These are phyloP conservation scores for Stenotaenia linearis DNA, from an alignment of 2,888 invertebrate species.

Conservation along the genomic window DNA sequence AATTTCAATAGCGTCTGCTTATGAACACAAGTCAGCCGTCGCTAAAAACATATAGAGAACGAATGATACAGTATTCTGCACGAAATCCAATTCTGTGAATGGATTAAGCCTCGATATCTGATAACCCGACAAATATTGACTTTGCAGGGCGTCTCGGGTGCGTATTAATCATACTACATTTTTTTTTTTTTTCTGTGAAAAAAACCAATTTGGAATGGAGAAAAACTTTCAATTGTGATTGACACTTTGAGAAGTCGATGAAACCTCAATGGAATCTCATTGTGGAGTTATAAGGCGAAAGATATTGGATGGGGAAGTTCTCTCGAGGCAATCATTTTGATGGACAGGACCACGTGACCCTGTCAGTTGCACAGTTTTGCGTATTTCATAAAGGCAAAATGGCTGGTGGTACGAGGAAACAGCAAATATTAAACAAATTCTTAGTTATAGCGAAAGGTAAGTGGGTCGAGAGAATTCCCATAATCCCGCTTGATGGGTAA, in stretches of 20 bases:
- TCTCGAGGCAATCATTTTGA: not conserved
- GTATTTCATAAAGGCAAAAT: not conserved
- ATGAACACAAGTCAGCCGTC: slow-evolving; percentile 10
- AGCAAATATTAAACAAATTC: not conserved
- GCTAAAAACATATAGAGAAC: not conserved
- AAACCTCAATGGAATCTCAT: slow-evolving; percentile 11
- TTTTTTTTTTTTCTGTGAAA: too few species aligned
- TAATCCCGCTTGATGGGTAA: slow-evolving; percentile 11
- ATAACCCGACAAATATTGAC: not conserved
- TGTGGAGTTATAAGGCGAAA: slow-evolving; percentile 15
- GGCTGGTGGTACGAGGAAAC: not conserved
- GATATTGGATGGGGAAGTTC: not conserved
- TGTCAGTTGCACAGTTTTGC: not conserved
- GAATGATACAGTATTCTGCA: slow-evolving; percentile 1
- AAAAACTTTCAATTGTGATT: slow-evolving; percentile 7
- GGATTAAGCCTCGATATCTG: not conserved
- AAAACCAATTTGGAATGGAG: not conserved
- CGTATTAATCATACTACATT: too few species aligned
- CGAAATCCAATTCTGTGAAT: not conserved
- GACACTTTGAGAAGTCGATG: not conserved
- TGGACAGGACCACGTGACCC: not conserved
- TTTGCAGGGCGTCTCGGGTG: not conserved
- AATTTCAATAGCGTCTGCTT: not conserved
- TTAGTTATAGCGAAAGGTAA: not conserved
- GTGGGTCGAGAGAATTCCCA: not conserved